These are phyloP conservation scores for Thomomys bottae DNA, from an alignment of 2,113 vertebrate species.

Conservation along the genomic window DNA sequence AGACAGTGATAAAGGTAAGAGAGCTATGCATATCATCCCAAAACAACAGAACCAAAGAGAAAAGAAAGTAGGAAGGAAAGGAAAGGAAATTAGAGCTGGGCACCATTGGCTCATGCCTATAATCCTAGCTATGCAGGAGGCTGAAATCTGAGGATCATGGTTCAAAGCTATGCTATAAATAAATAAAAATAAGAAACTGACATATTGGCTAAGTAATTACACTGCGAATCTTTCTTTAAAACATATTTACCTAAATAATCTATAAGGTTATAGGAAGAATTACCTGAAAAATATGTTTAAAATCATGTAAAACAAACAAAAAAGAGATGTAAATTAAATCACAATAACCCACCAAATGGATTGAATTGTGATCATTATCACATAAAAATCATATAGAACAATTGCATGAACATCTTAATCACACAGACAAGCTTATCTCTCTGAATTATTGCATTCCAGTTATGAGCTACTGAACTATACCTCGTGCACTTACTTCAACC, in stretches of 20 bases:
- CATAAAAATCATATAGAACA: constrained; percentile 8
- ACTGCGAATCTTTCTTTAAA: too few species aligned
- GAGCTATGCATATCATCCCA: neutral
- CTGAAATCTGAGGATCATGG: too few species aligned
- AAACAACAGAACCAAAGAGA: neutral
- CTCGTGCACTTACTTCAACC: neutral
- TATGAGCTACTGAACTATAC: neutral
- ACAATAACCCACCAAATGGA: too few species aligned
- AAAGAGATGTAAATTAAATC: too few species aligned
- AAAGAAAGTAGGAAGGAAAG: neutral
- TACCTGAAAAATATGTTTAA: constrained; percentile 12
- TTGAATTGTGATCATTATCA: too few species aligned
- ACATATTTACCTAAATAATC: neutral
- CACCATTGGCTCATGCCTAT: too few species aligned
- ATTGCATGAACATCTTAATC: neutral
- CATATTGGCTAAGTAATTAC: neutral
- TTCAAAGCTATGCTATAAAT: neutral
- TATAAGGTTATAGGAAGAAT: neutral
- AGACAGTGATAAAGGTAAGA: constrained; percentile 26
- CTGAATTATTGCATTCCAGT: neutral
- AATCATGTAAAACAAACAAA: neutral
- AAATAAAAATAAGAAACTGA: neutral
- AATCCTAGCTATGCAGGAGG: too few species aligned
- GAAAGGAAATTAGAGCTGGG: too few species aligned
- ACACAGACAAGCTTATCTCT: neutral